phyloP scores from a whole-genome alignment of 2,113 vertebrate species.

The Hydropotes inermis region DNA sequence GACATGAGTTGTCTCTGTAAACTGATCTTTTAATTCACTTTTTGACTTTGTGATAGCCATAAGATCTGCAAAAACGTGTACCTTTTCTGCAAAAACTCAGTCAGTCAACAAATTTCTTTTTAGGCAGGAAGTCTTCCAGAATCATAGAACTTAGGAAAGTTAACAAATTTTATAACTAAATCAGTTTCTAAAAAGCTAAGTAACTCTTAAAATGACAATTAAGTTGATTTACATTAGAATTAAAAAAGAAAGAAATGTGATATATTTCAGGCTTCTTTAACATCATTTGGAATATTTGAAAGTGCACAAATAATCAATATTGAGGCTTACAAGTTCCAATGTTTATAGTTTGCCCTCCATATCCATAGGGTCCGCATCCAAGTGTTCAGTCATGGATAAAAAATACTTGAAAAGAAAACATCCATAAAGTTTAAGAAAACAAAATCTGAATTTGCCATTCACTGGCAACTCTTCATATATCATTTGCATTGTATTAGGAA shows the following conservation, averaged over 20 bases:
- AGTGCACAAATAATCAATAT: background rate
- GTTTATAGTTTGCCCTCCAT: background rate
- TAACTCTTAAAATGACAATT: conserved; percentile 21
- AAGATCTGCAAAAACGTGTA: background rate
- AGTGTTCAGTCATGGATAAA: background rate
- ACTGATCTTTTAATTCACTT: background rate
- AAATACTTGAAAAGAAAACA: background rate
- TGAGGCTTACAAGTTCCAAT: background rate
- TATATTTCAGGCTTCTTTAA: background rate
- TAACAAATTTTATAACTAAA: conserved; percentile 9
- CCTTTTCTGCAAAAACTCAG: conserved; percentile 7
- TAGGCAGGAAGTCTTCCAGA: background rate
- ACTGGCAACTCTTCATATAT: background rate
- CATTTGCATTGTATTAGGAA: background rate
- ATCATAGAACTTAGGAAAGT: background rate
- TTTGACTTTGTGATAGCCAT: background rate
- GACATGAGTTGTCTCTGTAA: background rate
- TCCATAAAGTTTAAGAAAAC: background rate
- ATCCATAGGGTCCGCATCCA: background rate
- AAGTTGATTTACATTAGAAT: background rate
- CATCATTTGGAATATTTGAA: background rate
- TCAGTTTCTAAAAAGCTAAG: background rate
- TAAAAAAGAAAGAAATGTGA: conserved; percentile 6
- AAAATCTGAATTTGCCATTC: background rate
- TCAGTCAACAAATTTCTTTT: background rate